phyloP scores from a whole-genome alignment of 1,140 invertebrate genomes.

The Drosophila miranda region DNA sequence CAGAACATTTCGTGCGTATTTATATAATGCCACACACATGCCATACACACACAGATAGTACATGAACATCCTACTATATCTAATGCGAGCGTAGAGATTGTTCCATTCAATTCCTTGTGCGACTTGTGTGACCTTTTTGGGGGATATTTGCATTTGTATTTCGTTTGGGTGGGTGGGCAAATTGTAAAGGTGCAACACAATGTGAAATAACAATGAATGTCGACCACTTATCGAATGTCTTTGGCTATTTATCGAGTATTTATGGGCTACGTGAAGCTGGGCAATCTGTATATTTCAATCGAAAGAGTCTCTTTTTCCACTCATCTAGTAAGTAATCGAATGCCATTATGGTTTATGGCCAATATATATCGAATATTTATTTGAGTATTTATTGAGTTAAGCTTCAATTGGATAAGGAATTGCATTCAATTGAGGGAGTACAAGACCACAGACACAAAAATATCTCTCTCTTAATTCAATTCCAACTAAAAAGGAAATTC shows the following conservation, averaged over 20 bases:
- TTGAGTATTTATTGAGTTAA: slow-evolving; percentile 13
- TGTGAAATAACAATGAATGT: slow-evolving; percentile 32
- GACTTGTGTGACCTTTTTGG: slow-evolving; percentile 28
- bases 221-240: slow-evolving; percentile 24
- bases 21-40: slow-evolving; percentile 40
- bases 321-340: slow-evolving; percentile 9
- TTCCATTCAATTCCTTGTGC: slow-evolving; percentile 23
- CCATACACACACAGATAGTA: slow-evolving; percentile 7
- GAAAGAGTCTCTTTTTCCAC: background rate
- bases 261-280: too few relatives aligned
- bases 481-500: slow-evolving; percentile 39
- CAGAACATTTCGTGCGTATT: slow-evolving; percentile 48
- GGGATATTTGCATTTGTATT: slow-evolving; percentile 34
- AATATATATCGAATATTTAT: slow-evolving; percentile 9
- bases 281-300: too few relatives aligned
- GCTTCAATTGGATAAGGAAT: slow-evolving; percentile 23
- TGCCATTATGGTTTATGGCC: slow-evolving; percentile 8
- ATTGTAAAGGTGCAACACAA: slow-evolving; percentile 25
- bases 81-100: slow-evolving; percentile 17
- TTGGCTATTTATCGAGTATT: background rate
- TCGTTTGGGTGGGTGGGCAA: background rate
- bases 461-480: slow-evolving; percentile 43
- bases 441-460: background rate
- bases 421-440: slow-evolving; percentile 14
- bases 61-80: slow-evolving; percentile 24